phyloP scores from a whole-genome alignment of 1,140 invertebrate genomes.

The Bombus superbus region DNA sequence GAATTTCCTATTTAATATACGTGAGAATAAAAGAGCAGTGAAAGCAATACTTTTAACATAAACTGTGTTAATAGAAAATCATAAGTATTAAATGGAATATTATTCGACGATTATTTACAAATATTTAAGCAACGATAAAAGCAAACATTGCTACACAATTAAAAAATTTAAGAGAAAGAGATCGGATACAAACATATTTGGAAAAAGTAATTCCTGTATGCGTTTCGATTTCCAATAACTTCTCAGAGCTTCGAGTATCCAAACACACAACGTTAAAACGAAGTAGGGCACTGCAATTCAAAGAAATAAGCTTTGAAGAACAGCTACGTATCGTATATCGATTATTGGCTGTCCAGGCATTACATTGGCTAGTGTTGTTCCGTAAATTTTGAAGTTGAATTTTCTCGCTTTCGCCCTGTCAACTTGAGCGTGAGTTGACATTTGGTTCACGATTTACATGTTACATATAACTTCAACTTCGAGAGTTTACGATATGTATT shows the following conservation, averaged over 20 bases:
- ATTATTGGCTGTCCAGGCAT: conserved; percentile 63
- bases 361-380: conserved; percentile 42
- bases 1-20: too few relatives aligned
- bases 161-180: neutral
- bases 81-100: neutral
- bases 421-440: conserved; percentile 55
- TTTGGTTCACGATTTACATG: conserved; percentile 19
- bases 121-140: neutral
- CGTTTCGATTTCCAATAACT: neutral
- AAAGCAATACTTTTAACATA: neutral
- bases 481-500: too few relatives aligned
- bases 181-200: neutral
- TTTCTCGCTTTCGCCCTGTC: conserved; percentile 15
- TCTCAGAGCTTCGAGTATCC: neutral
- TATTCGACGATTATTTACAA: neutral
- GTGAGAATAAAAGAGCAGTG: neutral
- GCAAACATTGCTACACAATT: neutral
- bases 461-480: too few relatives aligned
- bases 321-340: conserved; percentile 52
- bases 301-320: conserved; percentile 26
- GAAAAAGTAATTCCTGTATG: neutral
- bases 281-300: neutral
- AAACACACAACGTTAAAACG: neutral
- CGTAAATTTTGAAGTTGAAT: conserved; percentile 63
- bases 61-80: neutral